Evolutionary conservation across 2,888 invertebrate genomes (phyloP).

Genomic region (Ophioninae sp.): DNA sequence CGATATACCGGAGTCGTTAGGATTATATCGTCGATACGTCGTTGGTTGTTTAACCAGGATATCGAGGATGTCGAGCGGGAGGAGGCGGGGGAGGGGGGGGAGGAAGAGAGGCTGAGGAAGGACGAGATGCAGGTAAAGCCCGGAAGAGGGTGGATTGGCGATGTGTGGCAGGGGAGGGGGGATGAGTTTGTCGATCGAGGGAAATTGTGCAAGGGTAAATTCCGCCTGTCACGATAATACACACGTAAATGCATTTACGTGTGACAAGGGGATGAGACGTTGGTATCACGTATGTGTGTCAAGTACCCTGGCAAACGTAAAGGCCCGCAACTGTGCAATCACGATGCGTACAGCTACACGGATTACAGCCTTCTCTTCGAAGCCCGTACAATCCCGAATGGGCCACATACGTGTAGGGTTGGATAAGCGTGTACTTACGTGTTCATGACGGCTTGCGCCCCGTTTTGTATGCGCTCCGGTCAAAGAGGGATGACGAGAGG

Average conservation of each 20-base stretch:
- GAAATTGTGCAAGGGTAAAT: conserved; percentile 45
- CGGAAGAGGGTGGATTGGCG: no score
- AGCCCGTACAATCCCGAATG: no score
- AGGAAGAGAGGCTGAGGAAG: not conserved
- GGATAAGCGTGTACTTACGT: not conserved
- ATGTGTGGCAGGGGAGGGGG: not conserved
- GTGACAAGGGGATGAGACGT: not conserved
- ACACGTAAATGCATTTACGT: conserved; percentile 12
- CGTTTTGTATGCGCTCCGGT: conserved; percentile 39
- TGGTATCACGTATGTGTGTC: not conserved
- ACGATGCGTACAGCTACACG: not conserved
- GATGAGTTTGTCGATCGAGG: conserved; percentile 24
- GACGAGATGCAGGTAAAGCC: no score
- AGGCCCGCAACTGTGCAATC: not conserved
- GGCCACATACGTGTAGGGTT: not conserved
- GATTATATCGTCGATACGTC: conserved; percentile 60
- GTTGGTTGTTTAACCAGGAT: conserved; percentile 56
- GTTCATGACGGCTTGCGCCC: not conserved
- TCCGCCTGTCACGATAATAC: conserved; percentile 12
- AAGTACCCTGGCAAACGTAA: not conserved
- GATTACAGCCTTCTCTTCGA: conserved; percentile 6
- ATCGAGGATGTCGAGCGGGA: conserved; percentile 22
- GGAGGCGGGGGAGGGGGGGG: not conserved
- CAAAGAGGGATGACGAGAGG: conserved; percentile 38
- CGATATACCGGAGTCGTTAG: conserved; percentile 57